A percentile compares a stretch with the other conserved stretches of the same genome.
phyloP scores from a whole-genome alignment of 2,888 invertebrate species.

The Erannis defoliaria region DNA sequence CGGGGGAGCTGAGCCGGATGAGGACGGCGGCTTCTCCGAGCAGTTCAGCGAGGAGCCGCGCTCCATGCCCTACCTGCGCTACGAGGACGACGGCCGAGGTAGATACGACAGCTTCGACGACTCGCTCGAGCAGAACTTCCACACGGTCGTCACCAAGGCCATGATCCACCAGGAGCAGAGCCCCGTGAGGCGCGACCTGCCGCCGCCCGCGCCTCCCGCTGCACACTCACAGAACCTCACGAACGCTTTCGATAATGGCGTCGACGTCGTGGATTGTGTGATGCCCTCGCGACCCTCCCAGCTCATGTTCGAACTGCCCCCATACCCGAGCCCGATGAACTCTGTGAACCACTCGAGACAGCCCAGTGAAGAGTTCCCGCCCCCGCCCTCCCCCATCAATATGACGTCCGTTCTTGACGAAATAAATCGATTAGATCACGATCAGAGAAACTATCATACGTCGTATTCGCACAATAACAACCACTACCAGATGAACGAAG shows the following conservation, averaged over 20 bases:
- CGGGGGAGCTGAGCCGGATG: constrained; percentile 75
- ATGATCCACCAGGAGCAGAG: constrained; percentile 95
- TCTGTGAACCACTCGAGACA: constrained; percentile 94
- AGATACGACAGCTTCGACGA: constrained; percentile 75
- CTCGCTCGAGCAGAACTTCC: constrained; percentile 81
- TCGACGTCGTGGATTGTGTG: constrained; percentile 89
- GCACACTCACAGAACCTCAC: constrained; percentile 75
- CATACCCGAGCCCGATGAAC: constrained; percentile 92
- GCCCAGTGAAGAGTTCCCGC: constrained; percentile 95
- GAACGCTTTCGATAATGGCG: constrained; percentile 78
- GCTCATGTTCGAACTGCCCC: constrained; percentile 89
- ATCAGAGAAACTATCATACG: constrained; percentile 38
- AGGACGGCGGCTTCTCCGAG: constrained; percentile 82
- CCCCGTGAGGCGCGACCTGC: constrained; percentile 85
- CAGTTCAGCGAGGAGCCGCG: constrained; percentile 87
- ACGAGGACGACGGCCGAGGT: constrained; percentile 75
- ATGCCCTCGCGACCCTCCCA: constrained; percentile 72
- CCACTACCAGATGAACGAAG: constrained; percentile 54
- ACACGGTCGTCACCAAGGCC: constrained; percentile 93
- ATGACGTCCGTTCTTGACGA: constrained; percentile 89
- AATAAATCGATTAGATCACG: constrained; percentile 79
- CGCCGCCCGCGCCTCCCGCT: constrained; percentile 61
- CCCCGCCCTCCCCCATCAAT: constrained; percentile 93
- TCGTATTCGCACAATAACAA: constrained; percentile 18
- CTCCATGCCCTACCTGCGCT: constrained; percentile 88